Evolutionary conservation across 2,797 vertebrate genomes (phyloP).

Genomic region (Periparus ater): DNA sequence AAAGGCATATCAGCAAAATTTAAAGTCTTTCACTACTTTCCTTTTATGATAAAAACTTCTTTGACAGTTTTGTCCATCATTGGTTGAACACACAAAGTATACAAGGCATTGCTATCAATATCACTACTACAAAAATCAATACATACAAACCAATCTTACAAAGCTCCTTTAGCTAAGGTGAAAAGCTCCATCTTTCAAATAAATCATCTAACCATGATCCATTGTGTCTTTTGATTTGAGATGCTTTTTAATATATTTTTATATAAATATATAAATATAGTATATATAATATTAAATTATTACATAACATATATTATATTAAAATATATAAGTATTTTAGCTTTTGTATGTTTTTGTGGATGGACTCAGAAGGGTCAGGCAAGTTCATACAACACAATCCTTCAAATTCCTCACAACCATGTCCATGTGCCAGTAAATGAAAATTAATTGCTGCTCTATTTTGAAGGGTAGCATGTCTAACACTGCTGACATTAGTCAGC

Average conservation of each 20-base stretch:
- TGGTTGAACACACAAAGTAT: background rate
- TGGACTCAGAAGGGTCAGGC: background rate
- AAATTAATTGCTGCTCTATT: background rate
- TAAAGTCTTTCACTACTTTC: no score
- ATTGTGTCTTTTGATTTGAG: background rate
- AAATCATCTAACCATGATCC: background rate
- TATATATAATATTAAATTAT: background rate
- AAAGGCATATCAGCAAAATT: no score
- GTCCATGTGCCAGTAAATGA: background rate
- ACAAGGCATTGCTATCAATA: no score
- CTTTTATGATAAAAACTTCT: background rate
- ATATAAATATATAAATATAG: no score
- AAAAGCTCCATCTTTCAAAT: background rate
- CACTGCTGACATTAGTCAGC: background rate
- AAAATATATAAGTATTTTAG: no score
- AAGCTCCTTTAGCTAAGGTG: background rate
- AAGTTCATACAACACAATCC: background rate
- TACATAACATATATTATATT: no score
- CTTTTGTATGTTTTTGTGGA: background rate
- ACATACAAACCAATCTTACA: background rate
- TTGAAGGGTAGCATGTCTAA: background rate
- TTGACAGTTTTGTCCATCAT: background rate
- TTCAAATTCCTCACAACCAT: no score
- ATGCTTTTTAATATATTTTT: background rate
- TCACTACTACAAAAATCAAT: background rate